Evolutionary conservation across 2,888 invertebrate genomes (phyloP), one percentile per base, ranked within the genome.

Genomic region (Mellilla xanthometata): DNA sequence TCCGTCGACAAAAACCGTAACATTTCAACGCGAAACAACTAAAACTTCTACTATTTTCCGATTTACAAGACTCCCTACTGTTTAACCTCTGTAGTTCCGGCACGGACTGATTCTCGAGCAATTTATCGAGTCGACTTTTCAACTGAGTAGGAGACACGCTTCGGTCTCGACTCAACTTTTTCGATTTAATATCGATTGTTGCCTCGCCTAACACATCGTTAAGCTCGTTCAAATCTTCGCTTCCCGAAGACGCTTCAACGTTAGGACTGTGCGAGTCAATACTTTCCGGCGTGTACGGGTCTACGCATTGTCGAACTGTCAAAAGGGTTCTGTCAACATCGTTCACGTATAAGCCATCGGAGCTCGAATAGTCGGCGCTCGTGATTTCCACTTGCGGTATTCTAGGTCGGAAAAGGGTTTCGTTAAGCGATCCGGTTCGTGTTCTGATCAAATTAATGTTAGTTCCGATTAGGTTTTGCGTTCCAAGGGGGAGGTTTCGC

Each of bases 261-360:
- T 90, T 90, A 0, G 95, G 95, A 30, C 94, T 94, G 62, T 93
- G 94, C 12, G 95, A 95, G 64, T 95, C 95, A 54, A 93, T 90
- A 73, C 95, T 95, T 65, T 95, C 95, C n/a, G 95, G 95, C 0
- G 95, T 95, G 62, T 95, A 95, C 0, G 95, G 95, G 60, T 95
- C 95, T 63, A 93, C 80, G 65, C 83, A 86, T 2, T 58, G 76
- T 1, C 67, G 54, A 0, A 81, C 81, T 5, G 74, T 74, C 0
- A 92, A 67, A 13, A 91, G 66, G 1, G 90, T 86, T 2, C 80
- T 84, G 56, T 92, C 92, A 7, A 92, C 76, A 40, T 91, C 90
- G 55, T 92, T 91, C 0, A 91, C 86, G 45, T 91, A 91, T 8
- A 91, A 81, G 0, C 76, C 75, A 12, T 86, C 82, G 38, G 54